Percentiles rank a stretch among this genome's conserved stretches.
Conservation (phyloP, 1,140 invertebrate genomes). For the Solenopsis invicta region DNA sequence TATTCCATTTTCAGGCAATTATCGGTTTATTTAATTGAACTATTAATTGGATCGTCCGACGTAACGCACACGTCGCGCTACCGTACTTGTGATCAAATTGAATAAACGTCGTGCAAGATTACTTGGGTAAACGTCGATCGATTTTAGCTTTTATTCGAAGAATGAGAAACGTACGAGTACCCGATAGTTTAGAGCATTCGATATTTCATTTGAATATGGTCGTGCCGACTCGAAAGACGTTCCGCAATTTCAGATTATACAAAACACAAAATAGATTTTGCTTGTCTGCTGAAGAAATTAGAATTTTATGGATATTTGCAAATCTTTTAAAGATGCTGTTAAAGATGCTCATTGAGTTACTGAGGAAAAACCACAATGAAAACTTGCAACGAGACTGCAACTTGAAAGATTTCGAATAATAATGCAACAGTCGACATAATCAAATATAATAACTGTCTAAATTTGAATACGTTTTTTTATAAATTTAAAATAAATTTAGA, state of each 20-base stretch:
- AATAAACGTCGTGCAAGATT: constrained; percentile 70
- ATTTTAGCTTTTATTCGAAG: constrained; percentile 39
- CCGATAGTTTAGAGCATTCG: constrained; percentile 15
- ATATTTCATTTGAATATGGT: constrained; percentile 26
- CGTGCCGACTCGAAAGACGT: background rate
- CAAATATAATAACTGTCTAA: background rate
- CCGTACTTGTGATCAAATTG: constrained; percentile 69
- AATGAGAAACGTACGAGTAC: constrained; percentile 33
- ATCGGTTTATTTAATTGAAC: constrained; percentile 85
- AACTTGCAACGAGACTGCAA: background rate
- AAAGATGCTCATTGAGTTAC: background rate
- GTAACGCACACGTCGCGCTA: constrained; percentile 67
- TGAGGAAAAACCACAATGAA: background rate
- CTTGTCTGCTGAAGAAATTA: background rate
- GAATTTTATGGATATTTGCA: background rate
- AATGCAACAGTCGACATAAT: background rate
- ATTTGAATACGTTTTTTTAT: background rate
- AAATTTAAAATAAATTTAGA: background rate
- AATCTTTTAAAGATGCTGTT: background rate
- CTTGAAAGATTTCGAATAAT: background rate
- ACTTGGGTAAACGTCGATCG: constrained; percentile 44
- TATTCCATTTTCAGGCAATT: constrained; percentile 82
- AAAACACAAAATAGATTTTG: background rate
- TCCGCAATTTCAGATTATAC: background rate
- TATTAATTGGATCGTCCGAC: constrained; percentile 80